Percentiles rank a stretch among this genome's conserved stretches.
Conservation (phyloP, 2,113 vertebrate species). For the Phodopus roborovskii region DNA sequence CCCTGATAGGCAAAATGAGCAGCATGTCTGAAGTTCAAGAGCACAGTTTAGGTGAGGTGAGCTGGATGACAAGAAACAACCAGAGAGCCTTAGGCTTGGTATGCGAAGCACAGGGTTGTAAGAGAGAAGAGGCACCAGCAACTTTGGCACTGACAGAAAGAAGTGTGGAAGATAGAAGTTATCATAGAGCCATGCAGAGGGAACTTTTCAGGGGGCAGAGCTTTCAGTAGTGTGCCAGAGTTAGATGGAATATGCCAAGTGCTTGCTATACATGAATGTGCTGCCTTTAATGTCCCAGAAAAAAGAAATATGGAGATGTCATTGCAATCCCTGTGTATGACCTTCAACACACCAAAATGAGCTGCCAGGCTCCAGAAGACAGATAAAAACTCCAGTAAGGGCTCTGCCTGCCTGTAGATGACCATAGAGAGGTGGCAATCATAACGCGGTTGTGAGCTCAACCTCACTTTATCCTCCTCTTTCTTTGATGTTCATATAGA, state of each 20-base stretch:
- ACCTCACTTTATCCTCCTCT: not conserved
- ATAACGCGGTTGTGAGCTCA: not conserved
- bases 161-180: not conserved
- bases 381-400: not conserved
- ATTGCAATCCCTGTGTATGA: not conserved
- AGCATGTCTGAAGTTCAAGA: not conserved
- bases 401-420: too few species aligned
- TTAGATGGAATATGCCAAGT: not conserved
- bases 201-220: not conserved
- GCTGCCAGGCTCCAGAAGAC: not conserved
- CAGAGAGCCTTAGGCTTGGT: not conserved
- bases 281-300: too few species aligned
- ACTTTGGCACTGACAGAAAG: not conserved
- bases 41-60: not conserved
- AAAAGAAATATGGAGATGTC: not conserved
- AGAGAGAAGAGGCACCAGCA: not conserved
- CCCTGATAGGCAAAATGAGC: not conserved
- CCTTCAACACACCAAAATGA: not conserved
- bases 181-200: not conserved
- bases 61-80: not conserved
- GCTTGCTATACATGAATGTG: not conserved
- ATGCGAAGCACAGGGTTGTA: not conserved
- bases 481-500: not conserved
- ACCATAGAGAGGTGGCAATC: not conserved
- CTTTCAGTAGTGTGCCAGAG: not conserved